Evolutionary conservation across 2,888 invertebrate species (phyloP), one percentile per base, ranked within the genome.

Genomic region (Eudasyphora cyanicolor): DNA sequence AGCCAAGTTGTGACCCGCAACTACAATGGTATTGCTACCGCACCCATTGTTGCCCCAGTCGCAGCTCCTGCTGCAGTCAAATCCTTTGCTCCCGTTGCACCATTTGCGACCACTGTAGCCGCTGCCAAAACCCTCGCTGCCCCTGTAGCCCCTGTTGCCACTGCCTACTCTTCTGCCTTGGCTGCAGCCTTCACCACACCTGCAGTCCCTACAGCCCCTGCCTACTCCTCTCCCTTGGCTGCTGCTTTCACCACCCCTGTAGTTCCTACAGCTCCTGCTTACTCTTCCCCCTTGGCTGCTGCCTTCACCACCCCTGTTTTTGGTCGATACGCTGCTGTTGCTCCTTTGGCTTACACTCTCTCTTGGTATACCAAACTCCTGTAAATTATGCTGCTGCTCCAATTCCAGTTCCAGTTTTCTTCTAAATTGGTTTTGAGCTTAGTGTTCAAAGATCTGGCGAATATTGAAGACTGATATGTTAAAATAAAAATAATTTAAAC

Each of bases 1-100:
- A 88, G 87, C 76, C 89, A 89, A 79, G 87, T 88, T 79, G 62
- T 89, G 83, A 88, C 89, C 27, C 84, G 89, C 8, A 89, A 89
- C 76, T 87, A 86, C 85, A 89, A 89, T 86, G 89, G 89, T 17
- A 89, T 89, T 45, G 89, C 89, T 21, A 71, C 86, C 29, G 87
- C 88, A 12, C 89, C 89, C 4, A 79, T 89, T 24, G 27, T 88
- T 21, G 88, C 88, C 38, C 85, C 86, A 6, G 80, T 82, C 2
- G 85, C 87, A 24, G 78, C 86, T 29, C 82, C 86, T 2, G 75
- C 85, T 27, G 29, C 83, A 64, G 87, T 86, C 27, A 45, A 60
- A 21, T 3, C 24, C 8, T 49, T 62, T 51, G 60, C 73, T 64
- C 29, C 78, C 21, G 27, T 57, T n/a, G 64, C 29, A 3, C 85